Evolutionary conservation across 2,797 vertebrate species (phyloP).

Genomic region (Petrocephalus sullivani): DNA sequence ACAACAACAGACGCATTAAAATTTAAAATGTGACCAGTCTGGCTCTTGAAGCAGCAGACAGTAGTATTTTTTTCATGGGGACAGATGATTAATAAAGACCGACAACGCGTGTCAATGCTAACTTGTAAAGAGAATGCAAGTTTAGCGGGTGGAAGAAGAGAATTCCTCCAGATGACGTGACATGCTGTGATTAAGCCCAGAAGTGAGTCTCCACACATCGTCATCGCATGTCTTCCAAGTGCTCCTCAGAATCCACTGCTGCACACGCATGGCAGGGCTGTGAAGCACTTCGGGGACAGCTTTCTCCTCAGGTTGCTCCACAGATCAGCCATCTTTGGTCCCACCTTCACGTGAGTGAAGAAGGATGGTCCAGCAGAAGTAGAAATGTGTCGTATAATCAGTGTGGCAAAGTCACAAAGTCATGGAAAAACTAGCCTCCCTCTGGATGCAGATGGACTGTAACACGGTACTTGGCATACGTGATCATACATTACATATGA

Average conservation of each 20-base stretch:
- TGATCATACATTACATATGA: constrained; percentile 36
- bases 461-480: constrained; percentile 27
- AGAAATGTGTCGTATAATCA: constrained; percentile 33
- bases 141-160: background rate
- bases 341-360: constrained; percentile 10
- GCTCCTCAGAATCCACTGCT: background rate
- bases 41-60: background rate
- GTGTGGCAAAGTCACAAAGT: constrained; percentile 17
- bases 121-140: background rate
- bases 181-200: background rate
- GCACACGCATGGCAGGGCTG: background rate
- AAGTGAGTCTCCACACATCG: background rate
- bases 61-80: background rate
- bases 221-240: background rate
- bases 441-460: constrained; percentile 29
- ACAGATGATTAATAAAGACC: background rate
- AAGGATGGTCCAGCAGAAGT: constrained; percentile 58
- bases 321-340: background rate
- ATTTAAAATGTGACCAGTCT: background rate
- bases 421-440: background rate
- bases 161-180: background rate
- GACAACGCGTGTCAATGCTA: background rate
- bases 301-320: background rate
- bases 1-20: background rate
- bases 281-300: background rate